Conservation (phyloP, 2,888 invertebrate genomes). For the Parapristionchus giblindavisi region DNA sequence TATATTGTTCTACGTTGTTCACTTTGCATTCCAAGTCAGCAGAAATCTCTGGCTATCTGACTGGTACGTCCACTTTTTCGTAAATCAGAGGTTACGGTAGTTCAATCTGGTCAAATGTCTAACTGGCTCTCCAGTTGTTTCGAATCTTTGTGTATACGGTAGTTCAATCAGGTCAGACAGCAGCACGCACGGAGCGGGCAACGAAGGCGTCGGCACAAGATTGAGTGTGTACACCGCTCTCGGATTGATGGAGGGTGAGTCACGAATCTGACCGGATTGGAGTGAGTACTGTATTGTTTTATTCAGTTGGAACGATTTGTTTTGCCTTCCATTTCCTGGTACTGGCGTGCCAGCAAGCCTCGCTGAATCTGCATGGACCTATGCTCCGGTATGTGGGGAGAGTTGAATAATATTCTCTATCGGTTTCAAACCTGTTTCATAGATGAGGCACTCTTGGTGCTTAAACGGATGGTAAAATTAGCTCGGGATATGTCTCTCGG, state of each 20-base stretch:
- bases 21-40: conserved; percentile 40
- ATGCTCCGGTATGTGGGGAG: conserved; percentile 52
- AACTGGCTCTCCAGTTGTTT: not conserved
- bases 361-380: conserved; percentile 62
- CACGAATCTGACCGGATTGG: not conserved
- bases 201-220: conserved; percentile 53
- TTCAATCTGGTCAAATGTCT: not conserved
- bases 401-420: no score
- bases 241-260: conserved; percentile 62
- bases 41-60: conserved; percentile 56
- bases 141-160: not conserved
- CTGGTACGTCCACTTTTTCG: no score
- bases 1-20: conserved; percentile 79
- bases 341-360: conserved; percentile 46
- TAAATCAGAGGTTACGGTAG: not conserved
- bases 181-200: not conserved
- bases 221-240: conserved; percentile 72
- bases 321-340: conserved; percentile 49
- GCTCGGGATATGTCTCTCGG: not conserved
- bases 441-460: not conserved
- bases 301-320: conserved; percentile 39
- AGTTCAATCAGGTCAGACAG: not conserved
- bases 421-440: not conserved
- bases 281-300: not conserved
- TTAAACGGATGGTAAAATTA: not conserved